These are phyloP conservation scores for Falco columbarius DNA, from an alignment of 2,797 vertebrate species.

Conservation along the genomic window DNA sequence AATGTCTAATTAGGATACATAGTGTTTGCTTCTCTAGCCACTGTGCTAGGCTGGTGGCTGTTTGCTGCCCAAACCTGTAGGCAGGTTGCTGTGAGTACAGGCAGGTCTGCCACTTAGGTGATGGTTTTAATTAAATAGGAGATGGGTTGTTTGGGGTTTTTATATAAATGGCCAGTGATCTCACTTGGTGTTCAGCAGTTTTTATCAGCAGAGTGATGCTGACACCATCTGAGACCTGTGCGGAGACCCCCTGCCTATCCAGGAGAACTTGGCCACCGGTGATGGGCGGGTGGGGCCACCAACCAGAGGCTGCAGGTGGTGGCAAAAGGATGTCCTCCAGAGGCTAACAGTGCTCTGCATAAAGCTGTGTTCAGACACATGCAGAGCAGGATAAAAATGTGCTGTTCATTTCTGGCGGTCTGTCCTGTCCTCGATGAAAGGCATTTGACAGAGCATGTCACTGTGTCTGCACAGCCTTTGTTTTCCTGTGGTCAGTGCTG, in stretches of 20 bases:
- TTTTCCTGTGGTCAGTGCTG: not conserved
- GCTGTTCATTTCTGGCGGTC: rapidly evolving
- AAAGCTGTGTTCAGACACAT: not conserved
- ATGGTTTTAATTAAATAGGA: not conserved
- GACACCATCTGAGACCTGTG: not conserved
- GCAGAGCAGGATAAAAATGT: not conserved
- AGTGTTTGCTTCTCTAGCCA: not conserved
- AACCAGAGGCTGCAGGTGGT: not conserved
- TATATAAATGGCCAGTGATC: rapidly evolving
- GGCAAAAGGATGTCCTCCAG: not conserved
- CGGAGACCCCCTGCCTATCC: not conserved
- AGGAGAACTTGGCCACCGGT: not conserved
- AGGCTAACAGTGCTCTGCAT: not conserved
- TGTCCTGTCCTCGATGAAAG: not conserved
- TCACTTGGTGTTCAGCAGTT: not conserved
- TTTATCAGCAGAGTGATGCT: rapidly evolving
- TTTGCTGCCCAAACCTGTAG: not conserved
- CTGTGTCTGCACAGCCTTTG: not conserved
- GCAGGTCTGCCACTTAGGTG: not conserved
- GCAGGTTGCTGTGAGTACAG: not conserved
- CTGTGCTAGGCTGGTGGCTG: not conserved
- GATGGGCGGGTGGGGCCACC: rapidly evolving
- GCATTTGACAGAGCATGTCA: not conserved
- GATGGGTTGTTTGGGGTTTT: not conserved
- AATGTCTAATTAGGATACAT: not conserved